Evolutionary conservation across 2,113 vertebrate genomes (phyloP).

Genomic region (Lipophrys pholis): DNA sequence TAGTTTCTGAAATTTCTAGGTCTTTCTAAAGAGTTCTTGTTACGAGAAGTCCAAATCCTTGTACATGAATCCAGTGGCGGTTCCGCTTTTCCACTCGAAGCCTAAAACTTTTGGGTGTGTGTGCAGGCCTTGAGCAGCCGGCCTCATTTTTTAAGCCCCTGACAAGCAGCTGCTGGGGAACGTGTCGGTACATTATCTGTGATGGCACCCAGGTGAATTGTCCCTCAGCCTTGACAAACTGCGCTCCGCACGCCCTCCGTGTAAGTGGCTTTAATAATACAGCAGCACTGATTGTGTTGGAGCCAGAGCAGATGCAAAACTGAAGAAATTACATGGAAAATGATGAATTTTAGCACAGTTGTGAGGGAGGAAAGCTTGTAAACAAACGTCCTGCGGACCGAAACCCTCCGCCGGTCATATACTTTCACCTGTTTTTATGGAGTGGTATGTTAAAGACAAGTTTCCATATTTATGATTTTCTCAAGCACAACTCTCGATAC

Average conservation of each 20-base stretch:
- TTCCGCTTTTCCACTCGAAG: background rate
- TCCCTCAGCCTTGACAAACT: background rate
- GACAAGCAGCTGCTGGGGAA: background rate
- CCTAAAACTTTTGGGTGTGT: conserved; percentile 12
- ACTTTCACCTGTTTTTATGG: no score
- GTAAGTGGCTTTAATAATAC: background rate
- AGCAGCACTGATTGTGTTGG: background rate
- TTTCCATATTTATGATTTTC: no score
- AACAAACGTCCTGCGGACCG: no score
- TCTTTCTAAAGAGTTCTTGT: no score
- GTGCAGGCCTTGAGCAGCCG: background rate
- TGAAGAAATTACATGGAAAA: no score
- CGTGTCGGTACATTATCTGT: background rate
- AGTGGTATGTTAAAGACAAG: no score
- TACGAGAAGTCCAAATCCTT: no score
- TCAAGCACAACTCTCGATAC: no score
- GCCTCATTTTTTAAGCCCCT: background rate
- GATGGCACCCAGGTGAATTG: background rate
- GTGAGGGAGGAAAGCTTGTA: no score
- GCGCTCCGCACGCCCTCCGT: background rate
- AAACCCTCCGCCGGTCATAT: no score
- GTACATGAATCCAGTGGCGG: background rate
- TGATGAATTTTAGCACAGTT: no score
- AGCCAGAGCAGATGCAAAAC: background rate
- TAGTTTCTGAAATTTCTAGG: no score